Base-by-base conservation (phyloP, 2,113 vertebrate species). In the Lichenostomus cassidix region DNA sequence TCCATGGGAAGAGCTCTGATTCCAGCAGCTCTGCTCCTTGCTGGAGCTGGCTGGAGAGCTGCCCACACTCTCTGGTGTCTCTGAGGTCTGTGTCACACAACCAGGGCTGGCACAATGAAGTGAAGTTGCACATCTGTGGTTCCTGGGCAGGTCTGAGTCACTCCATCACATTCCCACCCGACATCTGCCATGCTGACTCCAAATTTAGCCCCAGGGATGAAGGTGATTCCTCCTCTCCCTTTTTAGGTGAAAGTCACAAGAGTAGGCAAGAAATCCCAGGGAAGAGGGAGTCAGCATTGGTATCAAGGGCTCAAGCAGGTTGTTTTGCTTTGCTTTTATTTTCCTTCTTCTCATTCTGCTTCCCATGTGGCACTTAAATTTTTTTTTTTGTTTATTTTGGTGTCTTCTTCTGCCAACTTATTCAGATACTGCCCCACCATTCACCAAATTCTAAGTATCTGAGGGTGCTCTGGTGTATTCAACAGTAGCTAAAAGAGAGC, bases 161-260 rank as follows among this genome's bases (percentile, higher is more conserved):
- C 62, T 87, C 44, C 28, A 12, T 79, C 78, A 56, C 7, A 4
- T 88, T 75, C 42, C 25, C 37, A 86, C 59, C 73, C 0, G 0
- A 22, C 49, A 37, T 21, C 33, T 1, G 0, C 75, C 60, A 7
- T 58, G 52, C 62, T 42, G 63, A 14, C 31, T 86, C 63, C 84
- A 89, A 78, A 81, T 87, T 94, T 70, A 89, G 27, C 86, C 47
- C 52, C 31, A 39, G 33, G 59, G 55, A 50, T 39, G 50, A 69
- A 90, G 52, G 76, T 63, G 69, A 91, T 89, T 87, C 60, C 52
- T 93, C 19, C 64, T 89, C 83, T 81, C 37, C 46, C 35, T 81
- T 93, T 95, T 90, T 59, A 89, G 80, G 47, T 83, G 47, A 42
- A 74, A 73, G 35, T 70, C 92, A 80, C 24, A 55, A 81, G 7